Conservation (phyloP, 1,140 invertebrate species). For the Branchinecta lynchi region DNA sequence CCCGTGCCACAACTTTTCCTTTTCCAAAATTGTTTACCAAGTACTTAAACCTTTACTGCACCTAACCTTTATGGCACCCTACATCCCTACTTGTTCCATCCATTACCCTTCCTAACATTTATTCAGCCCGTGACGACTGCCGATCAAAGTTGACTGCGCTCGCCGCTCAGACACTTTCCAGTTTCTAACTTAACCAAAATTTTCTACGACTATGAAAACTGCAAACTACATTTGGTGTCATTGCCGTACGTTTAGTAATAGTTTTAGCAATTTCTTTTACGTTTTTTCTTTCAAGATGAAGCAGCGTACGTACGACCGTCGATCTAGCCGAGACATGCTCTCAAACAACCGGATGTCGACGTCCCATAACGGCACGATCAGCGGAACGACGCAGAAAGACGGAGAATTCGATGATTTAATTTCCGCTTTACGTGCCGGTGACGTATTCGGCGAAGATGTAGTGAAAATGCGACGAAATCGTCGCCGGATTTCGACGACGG, state of each 20-base stretch:
- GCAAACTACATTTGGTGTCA: neutral
- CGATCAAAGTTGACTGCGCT: no score
- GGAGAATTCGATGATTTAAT: constrained; percentile 96
- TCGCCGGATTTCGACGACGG: constrained; percentile 12
- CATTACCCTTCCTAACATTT: no score
- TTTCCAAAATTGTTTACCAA: no score
- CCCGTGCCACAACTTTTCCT: no score
- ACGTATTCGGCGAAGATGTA: constrained; percentile 93
- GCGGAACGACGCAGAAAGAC: constrained; percentile 27
- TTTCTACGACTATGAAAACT: no score
- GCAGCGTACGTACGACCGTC: neutral
- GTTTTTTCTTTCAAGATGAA: constrained; percentile 16
- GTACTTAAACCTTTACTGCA: no score
- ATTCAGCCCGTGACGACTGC: no score
- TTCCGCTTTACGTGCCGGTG: constrained; percentile 82
- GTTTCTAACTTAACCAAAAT: no score
- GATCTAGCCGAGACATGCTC: constrained; percentile 14
- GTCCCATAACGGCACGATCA: neutral
- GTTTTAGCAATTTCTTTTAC: constrained; percentile 13
- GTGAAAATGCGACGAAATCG: constrained; percentile 68
- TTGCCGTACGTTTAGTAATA: neutral
- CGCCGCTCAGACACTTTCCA: no score
- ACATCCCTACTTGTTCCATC: no score
- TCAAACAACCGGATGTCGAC: constrained; percentile 21
- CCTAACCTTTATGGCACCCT: no score